These are phyloP conservation scores for Eupeodes corollae DNA, from an alignment of 1,140 invertebrate genomes.

Conservation along the genomic window DNA sequence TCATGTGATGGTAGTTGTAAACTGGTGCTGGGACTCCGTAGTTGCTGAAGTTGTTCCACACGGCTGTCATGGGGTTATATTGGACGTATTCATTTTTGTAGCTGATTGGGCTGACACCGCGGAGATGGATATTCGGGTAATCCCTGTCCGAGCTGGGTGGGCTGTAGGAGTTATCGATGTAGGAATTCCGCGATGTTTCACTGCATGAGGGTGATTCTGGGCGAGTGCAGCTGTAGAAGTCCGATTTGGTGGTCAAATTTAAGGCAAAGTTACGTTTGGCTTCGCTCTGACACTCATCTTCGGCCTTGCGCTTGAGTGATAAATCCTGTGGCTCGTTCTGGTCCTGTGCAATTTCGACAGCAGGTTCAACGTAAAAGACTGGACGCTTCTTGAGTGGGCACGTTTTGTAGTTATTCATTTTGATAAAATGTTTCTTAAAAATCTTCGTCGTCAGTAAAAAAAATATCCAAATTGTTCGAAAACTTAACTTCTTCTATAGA, in stretches of 20 bases:
- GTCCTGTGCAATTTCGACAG: constrained; percentile 27
- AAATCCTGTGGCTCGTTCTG: constrained; percentile 54
- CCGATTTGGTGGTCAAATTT: constrained; percentile 27
- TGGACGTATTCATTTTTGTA: constrained; percentile 30
- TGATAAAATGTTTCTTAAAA: not conserved
- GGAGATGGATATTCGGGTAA: constrained; percentile 26
- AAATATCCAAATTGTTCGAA: too few relatives aligned
- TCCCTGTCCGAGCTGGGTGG: constrained; percentile 11
- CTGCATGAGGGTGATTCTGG: constrained; percentile 3
- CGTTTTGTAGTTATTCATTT: constrained; percentile 64
- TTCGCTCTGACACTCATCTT: constrained; percentile 15
- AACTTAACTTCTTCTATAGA: too few relatives aligned
- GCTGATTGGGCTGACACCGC: constrained; percentile 19
- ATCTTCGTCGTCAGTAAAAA: not conserved
- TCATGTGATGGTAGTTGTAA: constrained; percentile 32
- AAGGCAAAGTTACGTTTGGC: constrained; percentile 28
- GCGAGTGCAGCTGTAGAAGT: constrained; percentile 4
- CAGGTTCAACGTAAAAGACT: constrained; percentile 47
- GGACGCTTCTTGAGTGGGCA: constrained; percentile 84
- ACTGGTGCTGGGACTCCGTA: constrained; percentile 21
- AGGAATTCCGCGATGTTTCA: constrained; percentile 5
- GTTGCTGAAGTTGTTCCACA: constrained; percentile 27
- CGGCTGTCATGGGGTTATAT: constrained; percentile 27
- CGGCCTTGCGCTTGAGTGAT: constrained; percentile 26
- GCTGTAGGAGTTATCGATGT: constrained; percentile 10